These are phyloP conservation scores for Deroplatys truncata DNA, from an alignment of 2,888 invertebrate species.

Conservation along the genomic window DNA sequence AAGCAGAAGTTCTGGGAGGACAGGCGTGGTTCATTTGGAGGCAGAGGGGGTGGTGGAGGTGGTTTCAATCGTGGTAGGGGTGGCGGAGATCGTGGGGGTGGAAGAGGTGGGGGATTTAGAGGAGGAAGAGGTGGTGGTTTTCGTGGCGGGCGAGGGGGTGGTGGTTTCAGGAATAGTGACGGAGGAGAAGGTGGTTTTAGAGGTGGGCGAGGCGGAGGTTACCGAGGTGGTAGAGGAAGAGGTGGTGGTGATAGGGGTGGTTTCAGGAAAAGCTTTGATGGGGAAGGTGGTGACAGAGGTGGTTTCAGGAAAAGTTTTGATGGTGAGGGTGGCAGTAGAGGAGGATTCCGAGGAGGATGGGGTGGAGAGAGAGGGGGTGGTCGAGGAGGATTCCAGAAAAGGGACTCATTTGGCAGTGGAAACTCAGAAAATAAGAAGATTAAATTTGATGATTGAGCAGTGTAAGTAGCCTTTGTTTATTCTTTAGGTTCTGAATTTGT, in stretches of 20 bases:
- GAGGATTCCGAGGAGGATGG: constrained; percentile 34
- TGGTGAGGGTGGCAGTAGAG: constrained; percentile 19
- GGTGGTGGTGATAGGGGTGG: constrained; percentile 33
- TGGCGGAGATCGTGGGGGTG: constrained; percentile 34
- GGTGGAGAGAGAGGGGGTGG: constrained; percentile 36
- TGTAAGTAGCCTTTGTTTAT: not conserved
- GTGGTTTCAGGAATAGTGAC: constrained; percentile 3
- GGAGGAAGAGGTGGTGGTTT: constrained; percentile 37
- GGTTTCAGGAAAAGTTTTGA: constrained; percentile 30
- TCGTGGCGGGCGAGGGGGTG: constrained; percentile 33
- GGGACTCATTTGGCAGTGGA: constrained; percentile 21
- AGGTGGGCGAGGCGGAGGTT: constrained; percentile 32
- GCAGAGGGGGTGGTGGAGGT: constrained; percentile 37
- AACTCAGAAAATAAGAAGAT: constrained; percentile 65
- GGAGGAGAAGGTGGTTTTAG: constrained; percentile 34
- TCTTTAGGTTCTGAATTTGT: too few relatives aligned
- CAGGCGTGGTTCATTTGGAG: constrained; percentile 33
- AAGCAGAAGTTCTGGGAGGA: constrained; percentile 30
- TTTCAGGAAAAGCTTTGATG: constrained; percentile 59
- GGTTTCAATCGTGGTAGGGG: constrained; percentile 39
- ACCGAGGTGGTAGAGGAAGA: constrained; percentile 32
- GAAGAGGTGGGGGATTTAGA: constrained; percentile 35
- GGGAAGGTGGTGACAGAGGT: constrained; percentile 24
- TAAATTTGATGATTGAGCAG: constrained; percentile 53
- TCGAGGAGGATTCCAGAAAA: constrained; percentile 37